Base-by-base conservation (phyloP, 2,888 invertebrate genomes). In the Hedychridium roseum region DNA sequence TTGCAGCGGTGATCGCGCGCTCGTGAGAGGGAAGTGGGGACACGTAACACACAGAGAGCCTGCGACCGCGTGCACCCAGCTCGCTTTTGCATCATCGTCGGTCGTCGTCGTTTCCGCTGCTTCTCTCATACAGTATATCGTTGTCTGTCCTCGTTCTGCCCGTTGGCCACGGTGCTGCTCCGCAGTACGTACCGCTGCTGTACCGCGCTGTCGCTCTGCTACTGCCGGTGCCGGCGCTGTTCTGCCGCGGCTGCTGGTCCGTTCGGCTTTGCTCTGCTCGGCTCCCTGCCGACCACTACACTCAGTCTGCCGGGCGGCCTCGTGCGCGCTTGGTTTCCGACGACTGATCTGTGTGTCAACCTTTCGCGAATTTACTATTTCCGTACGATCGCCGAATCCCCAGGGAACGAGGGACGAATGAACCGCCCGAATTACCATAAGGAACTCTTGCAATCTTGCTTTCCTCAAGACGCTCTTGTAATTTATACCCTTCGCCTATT, bases 291-390 rank as follows among this genome's bases (percentile, higher is more conserved):
- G 50, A 50, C 61, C 55, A 50, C 54, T 59, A 41, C 66, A 63
- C 60, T 64, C 64, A 69, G 64, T 69, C 65, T 67, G 63, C 56
- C 63, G 61, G 64, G 57, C 64, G 60, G 58, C 60, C 59, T 61
- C 67, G 68, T 59, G 64, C 68, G 63, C 61, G 68, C 62, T 55
- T 66, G 58, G 61, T 47, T 54, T 50, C 46, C 50, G 53, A 34
- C 43, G 45, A 43, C 51, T 51, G 54, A 54, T 52, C 39, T 45
- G 54, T 52, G 55, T 11, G 31, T n/a, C 4, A 16, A n/a, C 30
- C 16, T 4, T 12, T 12, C 11, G 5, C 40, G 14, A 54, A 46
- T 52, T 42, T 30, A 41, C 39, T 35, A 45, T 43, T 3, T 34
- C 40, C 9, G 11, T 38, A 18, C 23, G 17, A 35, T 12, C 7